Evolutionary conservation across 1,140 invertebrate genomes (phyloP).

Genomic region (Aphaenogaster rudis): DNA sequence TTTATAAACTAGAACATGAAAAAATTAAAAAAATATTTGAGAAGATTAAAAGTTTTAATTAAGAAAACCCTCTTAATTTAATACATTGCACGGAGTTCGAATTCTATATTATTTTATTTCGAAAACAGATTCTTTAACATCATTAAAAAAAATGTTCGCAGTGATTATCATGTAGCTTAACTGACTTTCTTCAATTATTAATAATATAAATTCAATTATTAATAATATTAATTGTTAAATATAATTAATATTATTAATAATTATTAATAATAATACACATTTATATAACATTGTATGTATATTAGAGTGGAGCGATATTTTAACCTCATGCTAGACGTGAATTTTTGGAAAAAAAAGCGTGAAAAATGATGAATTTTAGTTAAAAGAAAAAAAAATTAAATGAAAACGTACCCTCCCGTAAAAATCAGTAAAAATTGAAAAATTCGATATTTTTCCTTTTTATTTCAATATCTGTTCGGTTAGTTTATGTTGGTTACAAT

Average conservation of each 20-base stretch:
- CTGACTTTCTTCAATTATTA: neutral
- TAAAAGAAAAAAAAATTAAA: too few relatives aligned
- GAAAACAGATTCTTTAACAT: neutral
- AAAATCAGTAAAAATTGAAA: too few relatives aligned
- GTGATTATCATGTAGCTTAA: neutral
- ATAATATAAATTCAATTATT: neutral
- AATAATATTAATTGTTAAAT: neutral
- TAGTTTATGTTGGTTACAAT: too few relatives aligned
- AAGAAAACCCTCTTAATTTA: neutral
- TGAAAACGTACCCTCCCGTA: too few relatives aligned
- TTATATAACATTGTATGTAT: too few relatives aligned
- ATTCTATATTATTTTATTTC: neutral
- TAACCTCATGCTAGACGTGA: too few relatives aligned
- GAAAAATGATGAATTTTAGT: too few relatives aligned
- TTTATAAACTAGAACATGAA: neutral
- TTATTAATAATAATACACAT: too few relatives aligned
- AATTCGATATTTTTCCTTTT: too few relatives aligned
- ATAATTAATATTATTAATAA: neutral
- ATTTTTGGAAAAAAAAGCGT: too few relatives aligned
- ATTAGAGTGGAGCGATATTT: too few relatives aligned
- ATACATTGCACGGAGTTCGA: neutral
- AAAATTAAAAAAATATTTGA: neutral
- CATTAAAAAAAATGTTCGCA: neutral
- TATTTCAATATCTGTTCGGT: too few relatives aligned
- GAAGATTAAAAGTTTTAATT: neutral